A percentile compares a stretch with the other conserved stretches of the same genome.
Evolutionary conservation across 2,888 invertebrate genomes (phyloP).

Genomic region (Drosophila diplacantha): DNA sequence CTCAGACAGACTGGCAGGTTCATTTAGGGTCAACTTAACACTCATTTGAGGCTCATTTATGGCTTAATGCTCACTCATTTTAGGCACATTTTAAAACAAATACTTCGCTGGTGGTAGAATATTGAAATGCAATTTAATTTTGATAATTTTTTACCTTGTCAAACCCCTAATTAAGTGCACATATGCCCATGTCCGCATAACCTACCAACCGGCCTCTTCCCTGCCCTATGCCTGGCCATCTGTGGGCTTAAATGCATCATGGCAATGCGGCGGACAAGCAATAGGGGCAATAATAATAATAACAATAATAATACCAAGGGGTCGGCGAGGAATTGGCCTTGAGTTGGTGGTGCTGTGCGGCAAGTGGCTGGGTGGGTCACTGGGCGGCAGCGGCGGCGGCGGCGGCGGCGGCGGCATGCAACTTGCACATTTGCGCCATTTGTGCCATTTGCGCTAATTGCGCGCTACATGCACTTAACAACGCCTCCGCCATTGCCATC

Average conservation of each 20-base stretch:
- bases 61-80: too few species aligned
- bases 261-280: conserved; percentile 18
- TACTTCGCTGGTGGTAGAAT: too few species aligned
- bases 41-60: too few species aligned
- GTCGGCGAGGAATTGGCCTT: conserved; percentile 23
- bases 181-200: not conserved
- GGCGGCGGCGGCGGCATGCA: conserved; percentile 18
- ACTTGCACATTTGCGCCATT: conserved; percentile 45
- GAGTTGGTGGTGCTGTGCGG: conserved; percentile 15
- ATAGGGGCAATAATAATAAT: conserved; percentile 25
- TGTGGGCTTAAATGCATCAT: conserved; percentile 4
- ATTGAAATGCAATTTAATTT: too few species aligned
- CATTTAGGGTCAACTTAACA: too few species aligned
- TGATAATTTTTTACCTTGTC: too few species aligned
- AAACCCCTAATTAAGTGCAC: too few species aligned
- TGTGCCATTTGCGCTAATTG: conserved; percentile 50
- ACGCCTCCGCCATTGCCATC: conserved; percentile 42
- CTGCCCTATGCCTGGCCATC: conserved; percentile 16
- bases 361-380: not conserved
- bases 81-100: too few species aligned
- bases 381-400: conserved; percentile 2
- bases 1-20: too few species aligned
- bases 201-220: not conserved
- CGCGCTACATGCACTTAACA: conserved; percentile 53
- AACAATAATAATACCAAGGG: conserved; percentile 20